Conservation (phyloP, 1,140 invertebrate species). For the Whitmania pigra region DNA sequence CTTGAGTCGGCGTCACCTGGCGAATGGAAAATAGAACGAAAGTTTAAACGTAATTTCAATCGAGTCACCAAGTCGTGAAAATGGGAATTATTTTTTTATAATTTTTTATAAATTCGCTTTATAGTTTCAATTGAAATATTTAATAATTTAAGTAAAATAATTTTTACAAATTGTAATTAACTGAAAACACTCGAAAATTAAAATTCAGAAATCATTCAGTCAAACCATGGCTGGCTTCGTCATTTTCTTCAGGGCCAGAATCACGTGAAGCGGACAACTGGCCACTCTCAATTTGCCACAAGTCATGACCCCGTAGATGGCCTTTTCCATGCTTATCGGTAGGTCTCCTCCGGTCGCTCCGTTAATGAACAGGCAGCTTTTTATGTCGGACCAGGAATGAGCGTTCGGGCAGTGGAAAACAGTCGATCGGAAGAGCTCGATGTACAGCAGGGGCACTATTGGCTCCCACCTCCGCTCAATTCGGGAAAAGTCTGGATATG, state of each 20-base stretch:
- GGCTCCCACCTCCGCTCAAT: slow-evolving; percentile 21
- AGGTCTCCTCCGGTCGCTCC: not conserved
- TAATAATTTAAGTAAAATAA: too few species aligned
- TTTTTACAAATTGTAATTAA: too few species aligned
- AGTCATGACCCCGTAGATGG: not conserved
- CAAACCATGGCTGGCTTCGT: not conserved
- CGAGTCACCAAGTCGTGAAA: too few species aligned
- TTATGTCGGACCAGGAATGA: slow-evolving; percentile 17
- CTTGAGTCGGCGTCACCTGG: slow-evolving; percentile 17
- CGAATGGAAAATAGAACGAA: slow-evolving; percentile 10
- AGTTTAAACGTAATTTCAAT: too few species aligned
- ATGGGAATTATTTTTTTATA: too few species aligned
- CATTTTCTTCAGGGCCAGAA: slow-evolving; percentile 8
- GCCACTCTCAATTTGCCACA: slow-evolving; percentile 1
- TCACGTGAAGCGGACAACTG: not conserved
- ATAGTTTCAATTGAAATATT: too few species aligned
- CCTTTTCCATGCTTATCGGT: not conserved
- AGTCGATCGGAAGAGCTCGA: slow-evolving; percentile 21
- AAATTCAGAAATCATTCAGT: too few species aligned
- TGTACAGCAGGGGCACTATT: slow-evolving; percentile 18
- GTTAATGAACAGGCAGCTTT: slow-evolving; percentile 23
- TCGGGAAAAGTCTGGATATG: slow-evolving; percentile 19
- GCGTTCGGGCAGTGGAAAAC: slow-evolving; percentile 12
- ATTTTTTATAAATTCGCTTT: too few species aligned
- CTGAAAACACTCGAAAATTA: not conserved